Evolutionary conservation across 2,888 invertebrate species (phyloP), one percentile per base, ranked within the genome.

Genomic region (Isotomurus palustris): DNA sequence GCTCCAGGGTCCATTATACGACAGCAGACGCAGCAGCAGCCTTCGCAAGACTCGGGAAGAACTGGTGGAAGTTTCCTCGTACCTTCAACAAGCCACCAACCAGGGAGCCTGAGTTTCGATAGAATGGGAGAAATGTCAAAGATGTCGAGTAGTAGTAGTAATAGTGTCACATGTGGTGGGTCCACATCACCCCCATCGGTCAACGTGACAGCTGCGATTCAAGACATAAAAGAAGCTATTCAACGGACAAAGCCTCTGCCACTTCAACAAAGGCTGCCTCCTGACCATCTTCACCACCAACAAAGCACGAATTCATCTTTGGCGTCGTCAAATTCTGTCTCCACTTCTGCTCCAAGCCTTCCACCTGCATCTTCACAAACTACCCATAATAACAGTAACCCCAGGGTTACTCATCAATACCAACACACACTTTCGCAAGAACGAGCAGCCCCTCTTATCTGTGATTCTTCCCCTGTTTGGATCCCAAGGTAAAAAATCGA

Each of bases 151-250:
- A 43, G 49, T 38, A 40, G 50, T 21, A 54, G 54, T 28, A 53
- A 56, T 22, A 32, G 50, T n/a, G 54, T 55, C 36, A 50, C 58
- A 41, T 62, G 62, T 41, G 62, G 57, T 28, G 56, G 62, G 21
- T 62, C 55, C 57, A 62, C 62, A 25, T 59, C 63, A 29, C 56
- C 60, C 21, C 60, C 60, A 29, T 63, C 66, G 14, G 54, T 61
- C 10, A 73, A 73, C 71, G 77, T 80, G 64, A 81, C 83, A 74
- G 83, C 87, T 70, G 86, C 87, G 36, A 84, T 88, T 72, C 87
- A 87, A 73, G 91, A 91, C 70, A 91, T 91, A 71, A 83, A 90
- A 51, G 83, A 88, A 72, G 86, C 84, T 64, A 76, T 88, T 66
- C 89, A 83, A 77, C 82, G 86, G 75, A 85, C 85, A 54, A 84